Base-by-base conservation (phyloP, 1,140 invertebrate genomes). In the Drosophila mauritiana region DNA sequence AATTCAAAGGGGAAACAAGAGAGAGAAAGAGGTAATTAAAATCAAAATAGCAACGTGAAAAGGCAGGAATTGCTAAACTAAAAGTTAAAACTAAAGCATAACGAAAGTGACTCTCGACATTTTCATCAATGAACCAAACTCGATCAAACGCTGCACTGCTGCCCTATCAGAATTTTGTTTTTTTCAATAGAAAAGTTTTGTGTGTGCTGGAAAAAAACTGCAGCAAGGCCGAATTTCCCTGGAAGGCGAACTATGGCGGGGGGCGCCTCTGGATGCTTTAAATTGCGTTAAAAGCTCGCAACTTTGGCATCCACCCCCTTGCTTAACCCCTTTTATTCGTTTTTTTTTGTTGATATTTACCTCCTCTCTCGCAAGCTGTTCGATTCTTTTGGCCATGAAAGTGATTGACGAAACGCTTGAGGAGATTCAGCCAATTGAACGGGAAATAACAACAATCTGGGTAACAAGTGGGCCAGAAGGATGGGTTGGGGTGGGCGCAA, bases 341-440 rank as follows among this genome's bases (percentile, higher is more conserved):
- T 15, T 34, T 58, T 62, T 34, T 46, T 17, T 20, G 13, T 42
- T 40, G 13, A 6, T 20, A 17, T 65, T 37, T 37, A 17, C 31
- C 34, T 40, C 36, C 54, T 54, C 54, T 54, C 42, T 72, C 42
- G 31, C 61, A 53, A 43, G 49, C 61, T 76, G 59, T 73, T 68
- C 77, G 34, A 46, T 62, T 78, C 73, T 52, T 70, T 65, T 77
- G 82, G 58, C 75, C 70, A 82, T 82, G 78, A 79, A 88, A 88
- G 48, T 76, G 83, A 51, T 49, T 68, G 34, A 59, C 65, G 36
- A 58, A 74, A 49, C 59, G 78, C 55, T 80, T 53, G 45, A 48
- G 59, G 56, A 62, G 63, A 62, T 48, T 72, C 63, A 49, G 56
- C 57, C 65, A 83, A 88, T 72, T 82, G 83, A 54, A 65, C 57